phyloP scores from a whole-genome alignment of 1,140 invertebrate genomes.

The Paracyclopina nana region DNA sequence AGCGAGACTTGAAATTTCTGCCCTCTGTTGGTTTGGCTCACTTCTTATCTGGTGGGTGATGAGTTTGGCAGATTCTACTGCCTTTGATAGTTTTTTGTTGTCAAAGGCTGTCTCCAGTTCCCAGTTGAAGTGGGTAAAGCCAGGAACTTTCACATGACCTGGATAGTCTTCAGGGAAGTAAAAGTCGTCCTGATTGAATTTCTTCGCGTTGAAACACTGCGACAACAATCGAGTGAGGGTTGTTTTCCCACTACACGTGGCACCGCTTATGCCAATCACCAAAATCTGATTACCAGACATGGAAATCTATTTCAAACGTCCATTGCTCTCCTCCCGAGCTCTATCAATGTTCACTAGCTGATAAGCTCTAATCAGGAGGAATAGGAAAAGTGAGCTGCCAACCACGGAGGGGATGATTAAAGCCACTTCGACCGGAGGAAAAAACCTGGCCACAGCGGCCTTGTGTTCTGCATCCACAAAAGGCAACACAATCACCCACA shows the following conservation, averaged over 20 bases:
- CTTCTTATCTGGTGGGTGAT: neutral
- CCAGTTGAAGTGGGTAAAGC: neutral
- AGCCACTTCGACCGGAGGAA: neutral
- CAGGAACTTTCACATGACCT: neutral
- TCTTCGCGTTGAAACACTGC: neutral
- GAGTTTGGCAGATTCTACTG: neutral
- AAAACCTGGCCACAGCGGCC: neutral
- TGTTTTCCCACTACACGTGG: neutral
- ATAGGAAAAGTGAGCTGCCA: neutral
- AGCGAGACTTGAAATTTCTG: too few relatives aligned
- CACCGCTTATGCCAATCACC: neutral
- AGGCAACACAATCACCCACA: neutral
- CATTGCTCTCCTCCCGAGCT: neutral
- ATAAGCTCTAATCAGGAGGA: neutral
- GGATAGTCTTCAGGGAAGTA: slow-evolving; percentile 1
- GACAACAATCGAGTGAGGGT: neutral
- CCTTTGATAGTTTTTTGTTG: neutral
- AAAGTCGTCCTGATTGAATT: neutral
- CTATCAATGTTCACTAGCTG: neutral
- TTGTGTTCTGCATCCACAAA: neutral
- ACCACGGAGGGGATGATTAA: neutral
- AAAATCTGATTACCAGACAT: neutral
- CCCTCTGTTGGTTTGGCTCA: neutral
- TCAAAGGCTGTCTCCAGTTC: neutral
- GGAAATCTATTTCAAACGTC: neutral